Base-by-base conservation (phyloP, 2,113 vertebrate species). In the Egretta garzetta region DNA sequence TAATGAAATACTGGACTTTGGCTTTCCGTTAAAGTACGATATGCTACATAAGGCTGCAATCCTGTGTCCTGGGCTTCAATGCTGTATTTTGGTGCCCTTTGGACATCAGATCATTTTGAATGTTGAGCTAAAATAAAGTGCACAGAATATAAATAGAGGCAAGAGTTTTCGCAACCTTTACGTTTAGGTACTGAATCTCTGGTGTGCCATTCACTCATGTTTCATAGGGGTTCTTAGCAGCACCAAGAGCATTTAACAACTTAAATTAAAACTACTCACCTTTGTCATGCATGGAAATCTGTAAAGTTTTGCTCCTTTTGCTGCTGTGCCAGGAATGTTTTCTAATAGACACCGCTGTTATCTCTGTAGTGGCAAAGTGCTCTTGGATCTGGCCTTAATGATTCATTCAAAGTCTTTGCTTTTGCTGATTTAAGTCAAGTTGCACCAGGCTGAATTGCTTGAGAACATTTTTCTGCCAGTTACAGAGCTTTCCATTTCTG, bases 1-100 rank as follows among this genome's bases (percentile, higher is more conserved):
- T 96, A 97, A 97, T 96, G 95, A 95, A 97, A 97, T 95, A 93
- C 85, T 75, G 66, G 94, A 43, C 93, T 90, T 92, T 62, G 55
- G 89, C 62, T 96, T 81, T 88, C 80, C 2, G 3, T 76, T 84
- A 49, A 96, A 95, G 83, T 82, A 84, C 86, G 91, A 68, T 49
- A n/a, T 49, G 32, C 28, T 56, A 19, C 21, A 18, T 39, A 49
- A 89, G 64, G 50, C 66, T 97, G 73, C 72, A 85, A 4, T 95
- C 74, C 73, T 53, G 21, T 63, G 64, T 66, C 67, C 84, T 77
- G 32, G 90, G 52, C 70, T 95, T 96, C 86, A 85, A 50, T 60
- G 63, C 52, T 93, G 17, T 62, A 43, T 86, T 91, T 96, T 85
- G 53, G 43, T 86, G 68, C 33, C 41, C 71, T 97, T 70, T 75